Percentiles rank a stretch among this genome's conserved stretches.
These are phyloP conservation scores for Zaprionus vittiger DNA, from an alignment of 1,140 invertebrate genomes.

Conservation along the genomic window DNA sequence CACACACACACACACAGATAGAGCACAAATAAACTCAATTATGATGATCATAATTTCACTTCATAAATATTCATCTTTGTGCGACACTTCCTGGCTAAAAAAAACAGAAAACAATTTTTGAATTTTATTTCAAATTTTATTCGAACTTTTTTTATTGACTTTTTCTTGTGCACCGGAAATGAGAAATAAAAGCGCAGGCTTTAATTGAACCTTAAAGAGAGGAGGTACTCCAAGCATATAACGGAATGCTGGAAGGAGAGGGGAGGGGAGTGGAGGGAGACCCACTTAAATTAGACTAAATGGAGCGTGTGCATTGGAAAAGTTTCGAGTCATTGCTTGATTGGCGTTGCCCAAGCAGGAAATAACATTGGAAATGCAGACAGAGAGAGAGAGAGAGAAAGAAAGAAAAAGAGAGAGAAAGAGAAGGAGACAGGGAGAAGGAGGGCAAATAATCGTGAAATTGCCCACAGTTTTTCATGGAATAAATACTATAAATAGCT, in stretches of 20 bases:
- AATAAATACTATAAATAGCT: conserved; percentile 9
- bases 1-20: neutral
- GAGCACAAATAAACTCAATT: conserved; percentile 49
- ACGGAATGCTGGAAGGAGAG: neutral
- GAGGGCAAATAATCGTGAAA: neutral
- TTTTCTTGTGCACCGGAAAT: conserved; percentile 59
- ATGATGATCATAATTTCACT: conserved; percentile 37
- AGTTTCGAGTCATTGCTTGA: conserved; percentile 66
- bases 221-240: conserved; percentile 24
- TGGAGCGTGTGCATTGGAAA: conserved; percentile 54
- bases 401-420: neutral
- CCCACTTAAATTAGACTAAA: conserved; percentile 45
- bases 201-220: conserved; percentile 62
- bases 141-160: conserved; percentile 29
- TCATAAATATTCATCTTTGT: conserved; percentile 60
- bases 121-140: conserved; percentile 44
- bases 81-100: conserved; percentile 19
- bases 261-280: neutral
- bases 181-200: conserved; percentile 65
- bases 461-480: conserved; percentile 21
- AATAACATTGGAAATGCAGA: conserved; percentile 56
- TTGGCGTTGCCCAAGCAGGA: conserved; percentile 64
- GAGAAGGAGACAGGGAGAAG: neutral
- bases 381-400: neutral
- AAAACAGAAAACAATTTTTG: conserved; percentile 21